Conservation (phyloP, 2,888 invertebrate species). For the Norana najaformis region DNA sequence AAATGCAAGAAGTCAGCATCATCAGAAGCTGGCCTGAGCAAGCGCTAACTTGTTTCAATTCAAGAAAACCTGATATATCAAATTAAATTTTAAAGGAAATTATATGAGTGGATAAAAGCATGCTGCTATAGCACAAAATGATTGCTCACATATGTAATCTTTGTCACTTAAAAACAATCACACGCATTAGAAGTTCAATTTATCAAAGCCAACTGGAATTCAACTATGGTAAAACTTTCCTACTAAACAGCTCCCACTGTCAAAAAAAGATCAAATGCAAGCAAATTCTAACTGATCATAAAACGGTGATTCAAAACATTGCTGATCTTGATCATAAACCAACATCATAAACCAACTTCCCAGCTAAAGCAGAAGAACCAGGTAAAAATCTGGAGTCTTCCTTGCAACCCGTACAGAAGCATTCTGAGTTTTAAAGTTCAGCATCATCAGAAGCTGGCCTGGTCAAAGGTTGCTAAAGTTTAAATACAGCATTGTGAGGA, state of each 20-base stretch:
- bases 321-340: neutral
- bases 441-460: no score
- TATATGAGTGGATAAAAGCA: neutral
- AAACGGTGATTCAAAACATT: neutral
- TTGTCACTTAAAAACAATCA: neutral
- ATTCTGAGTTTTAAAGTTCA: neutral
- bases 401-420: neutral
- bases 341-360: conserved; percentile 3
- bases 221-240: neutral
- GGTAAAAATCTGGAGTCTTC: conserved; percentile 13
- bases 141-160: neutral
- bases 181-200: neutral
- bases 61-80: no score
- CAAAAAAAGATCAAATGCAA: neutral
- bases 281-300: neutral
- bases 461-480: neutral
- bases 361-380: neutral
- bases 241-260: neutral
- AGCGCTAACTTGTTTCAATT: no score
- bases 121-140: neutral
- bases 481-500: neutral
- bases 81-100: no score
- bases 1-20: neutral
- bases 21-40: neutral
- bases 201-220: neutral